Conservation (phyloP, 1,140 invertebrate genomes). For the Thaumetopoea pityocampa region DNA sequence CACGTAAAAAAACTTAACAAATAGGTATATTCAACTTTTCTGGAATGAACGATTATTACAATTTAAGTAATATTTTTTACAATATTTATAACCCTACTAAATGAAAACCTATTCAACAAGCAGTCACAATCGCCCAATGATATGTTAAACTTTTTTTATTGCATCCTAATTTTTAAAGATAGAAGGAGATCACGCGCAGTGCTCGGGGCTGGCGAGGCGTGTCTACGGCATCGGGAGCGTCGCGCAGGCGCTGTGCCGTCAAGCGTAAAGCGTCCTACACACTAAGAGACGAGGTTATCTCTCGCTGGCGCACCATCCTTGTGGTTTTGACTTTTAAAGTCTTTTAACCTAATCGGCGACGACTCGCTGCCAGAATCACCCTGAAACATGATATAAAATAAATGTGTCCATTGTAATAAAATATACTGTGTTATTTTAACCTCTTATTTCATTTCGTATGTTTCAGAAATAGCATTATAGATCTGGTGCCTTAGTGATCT, state of each 20-base stretch:
- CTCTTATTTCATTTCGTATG: no score
- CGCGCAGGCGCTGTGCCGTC: neutral
- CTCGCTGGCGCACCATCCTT: constrained; percentile 48
- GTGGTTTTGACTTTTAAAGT: constrained; percentile 68
- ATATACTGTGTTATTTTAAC: no score
- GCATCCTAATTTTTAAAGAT: constrained; percentile 53
- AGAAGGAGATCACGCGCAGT: constrained; percentile 3
- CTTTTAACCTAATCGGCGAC: constrained; percentile 70
- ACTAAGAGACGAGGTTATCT: constrained; percentile 58
- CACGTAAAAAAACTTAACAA: constrained; percentile 76
- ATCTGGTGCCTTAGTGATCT: no score
- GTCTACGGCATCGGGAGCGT: constrained; percentile 9
- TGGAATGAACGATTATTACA: constrained; percentile 74
- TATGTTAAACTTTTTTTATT: constrained; percentile 77
- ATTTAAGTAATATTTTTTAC: constrained; percentile 65
- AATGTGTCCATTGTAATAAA: no score
- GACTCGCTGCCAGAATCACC: constrained; percentile 74
- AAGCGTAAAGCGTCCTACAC: constrained; percentile 13
- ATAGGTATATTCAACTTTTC: constrained; percentile 73
- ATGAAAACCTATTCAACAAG: constrained; percentile 71
- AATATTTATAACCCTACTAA: constrained; percentile 69
- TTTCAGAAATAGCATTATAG: no score
- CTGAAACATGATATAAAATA: constrained; percentile 41
- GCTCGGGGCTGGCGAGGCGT: constrained; percentile 14
- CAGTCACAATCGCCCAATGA: constrained; percentile 77